Conservation (phyloP, 1,140 invertebrate species). For the Nixonia krombeini region DNA sequence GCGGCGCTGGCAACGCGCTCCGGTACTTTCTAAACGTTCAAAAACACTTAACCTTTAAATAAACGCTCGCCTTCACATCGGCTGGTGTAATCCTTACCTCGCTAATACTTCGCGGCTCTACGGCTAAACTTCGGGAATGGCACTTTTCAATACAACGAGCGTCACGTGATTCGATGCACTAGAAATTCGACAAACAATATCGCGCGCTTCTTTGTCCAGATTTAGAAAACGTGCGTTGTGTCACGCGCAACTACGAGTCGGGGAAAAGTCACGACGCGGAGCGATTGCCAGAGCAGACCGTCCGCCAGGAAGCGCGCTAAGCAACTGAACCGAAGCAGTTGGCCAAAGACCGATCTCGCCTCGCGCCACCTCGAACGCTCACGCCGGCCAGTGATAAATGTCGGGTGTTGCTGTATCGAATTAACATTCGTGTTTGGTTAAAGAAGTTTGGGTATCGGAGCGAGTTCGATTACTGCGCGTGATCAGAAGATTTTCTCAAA, state of each 20-base stretch:
- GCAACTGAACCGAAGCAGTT: constrained; percentile 56
- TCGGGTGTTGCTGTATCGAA: too few species aligned
- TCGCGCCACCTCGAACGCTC: too few species aligned
- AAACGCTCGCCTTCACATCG: constrained; percentile 20
- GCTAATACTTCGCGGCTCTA: constrained; percentile 19
- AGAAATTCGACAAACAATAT: constrained; percentile 1
- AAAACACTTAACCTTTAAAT: constrained; percentile 54
- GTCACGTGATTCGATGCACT: too few species aligned
- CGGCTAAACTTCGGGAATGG: constrained; percentile 10
- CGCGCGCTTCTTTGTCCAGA: constrained; percentile 8
- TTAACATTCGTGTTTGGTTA: too few species aligned
- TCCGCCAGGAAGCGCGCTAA: constrained; percentile 61
- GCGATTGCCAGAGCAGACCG: constrained; percentile 37
- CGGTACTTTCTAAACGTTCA: constrained; percentile 51
- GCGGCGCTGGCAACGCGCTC: constrained; percentile 24
- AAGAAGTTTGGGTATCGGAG: too few species aligned
- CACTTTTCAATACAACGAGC: constrained; percentile 5
- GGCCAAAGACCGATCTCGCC: constrained; percentile 37
- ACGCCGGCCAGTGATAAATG: too few species aligned
- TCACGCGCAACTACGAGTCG: too few species aligned
- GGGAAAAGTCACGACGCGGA: constrained; percentile 13
- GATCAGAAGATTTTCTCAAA: too few species aligned
- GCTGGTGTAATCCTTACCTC: constrained; percentile 38
- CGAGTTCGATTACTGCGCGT: too few species aligned
- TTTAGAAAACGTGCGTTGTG: neutral